Evolutionary conservation across 2,797 vertebrate genomes (phyloP).

Genomic region (Ispidina lecontei): DNA sequence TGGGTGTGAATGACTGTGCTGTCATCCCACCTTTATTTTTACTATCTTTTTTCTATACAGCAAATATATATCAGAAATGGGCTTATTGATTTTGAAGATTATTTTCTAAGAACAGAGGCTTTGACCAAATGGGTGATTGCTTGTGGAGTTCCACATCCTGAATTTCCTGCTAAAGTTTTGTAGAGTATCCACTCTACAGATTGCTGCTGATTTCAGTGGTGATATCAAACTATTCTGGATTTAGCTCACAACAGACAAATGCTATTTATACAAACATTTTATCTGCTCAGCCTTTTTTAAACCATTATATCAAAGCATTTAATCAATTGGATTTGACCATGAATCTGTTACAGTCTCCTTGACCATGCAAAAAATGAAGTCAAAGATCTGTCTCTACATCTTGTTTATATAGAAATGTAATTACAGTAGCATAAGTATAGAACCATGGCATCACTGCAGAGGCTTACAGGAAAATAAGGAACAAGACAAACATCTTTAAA

Average conservation of each 20-base stretch:
- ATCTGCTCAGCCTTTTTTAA: not conserved
- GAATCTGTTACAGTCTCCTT: not conserved
- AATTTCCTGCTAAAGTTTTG: not conserved
- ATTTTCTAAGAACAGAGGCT: not conserved
- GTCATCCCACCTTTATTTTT: not conserved
- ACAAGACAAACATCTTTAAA: not conserved
- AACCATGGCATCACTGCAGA: not conserved
- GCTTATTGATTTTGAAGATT: not conserved
- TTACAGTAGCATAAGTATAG: not conserved
- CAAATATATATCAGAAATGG: not conserved
- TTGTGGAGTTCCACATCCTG: not conserved
- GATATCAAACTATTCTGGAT: not conserved
- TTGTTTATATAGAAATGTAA: not conserved
- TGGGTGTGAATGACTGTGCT: not conserved
- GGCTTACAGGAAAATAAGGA: not conserved
- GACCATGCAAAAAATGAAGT: not conserved
- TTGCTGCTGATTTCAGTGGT: not conserved
- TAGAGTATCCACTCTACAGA: not conserved
- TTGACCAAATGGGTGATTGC: not conserved
- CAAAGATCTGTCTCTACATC: not conserved
- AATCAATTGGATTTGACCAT: not conserved
- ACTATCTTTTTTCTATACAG: not conserved
- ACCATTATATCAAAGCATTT: not conserved
- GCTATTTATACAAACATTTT: not conserved
- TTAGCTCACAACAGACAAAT: not conserved